Percentiles rank a stretch among this genome's conserved stretches.
Evolutionary conservation across 1,140 invertebrate species (phyloP).

Genomic region (Drosophila rufa): DNA sequence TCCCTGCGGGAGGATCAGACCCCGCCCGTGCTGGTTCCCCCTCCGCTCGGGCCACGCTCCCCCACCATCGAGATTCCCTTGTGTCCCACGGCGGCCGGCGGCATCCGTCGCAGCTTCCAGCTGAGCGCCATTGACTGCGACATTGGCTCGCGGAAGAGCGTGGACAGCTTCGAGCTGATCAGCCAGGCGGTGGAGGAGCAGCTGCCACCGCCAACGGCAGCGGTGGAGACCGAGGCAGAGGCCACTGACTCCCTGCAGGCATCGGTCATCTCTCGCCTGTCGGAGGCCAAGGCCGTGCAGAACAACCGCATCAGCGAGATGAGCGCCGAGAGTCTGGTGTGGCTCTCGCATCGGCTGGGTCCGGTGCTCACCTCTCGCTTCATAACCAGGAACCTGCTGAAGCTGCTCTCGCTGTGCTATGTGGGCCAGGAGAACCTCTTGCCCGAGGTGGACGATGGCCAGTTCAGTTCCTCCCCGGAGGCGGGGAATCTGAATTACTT

Average conservation of each 20-base stretch:
- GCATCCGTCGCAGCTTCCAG: slow-evolving; percentile 85
- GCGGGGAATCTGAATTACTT: slow-evolving; percentile 86
- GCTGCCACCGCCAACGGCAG: slow-evolving; percentile 1
- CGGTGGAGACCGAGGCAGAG: slow-evolving; percentile 34
- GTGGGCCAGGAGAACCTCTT: slow-evolving; percentile 93
- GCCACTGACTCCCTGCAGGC: slow-evolving; percentile 74
- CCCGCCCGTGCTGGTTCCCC: slow-evolving; percentile 50
- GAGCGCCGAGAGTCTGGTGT: slow-evolving; percentile 95
- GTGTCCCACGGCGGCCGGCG: slow-evolving; percentile 37
- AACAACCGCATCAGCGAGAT: slow-evolving; percentile 92
- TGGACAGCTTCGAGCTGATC: slow-evolving; percentile 83
- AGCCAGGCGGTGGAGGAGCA: slow-evolving; percentile 61
- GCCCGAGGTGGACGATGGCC: slow-evolving; percentile 69
- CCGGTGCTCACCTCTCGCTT: slow-evolving; percentile 96
- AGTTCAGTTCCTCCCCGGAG: slow-evolving; percentile 31
- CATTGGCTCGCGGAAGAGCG: slow-evolving; percentile 87
- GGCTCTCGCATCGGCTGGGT: slow-evolving; percentile 96
- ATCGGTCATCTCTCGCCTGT: slow-evolving; percentile 75
- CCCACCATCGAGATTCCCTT: slow-evolving; percentile 88
- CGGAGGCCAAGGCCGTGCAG: slow-evolving; percentile 82
- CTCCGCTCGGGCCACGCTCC: slow-evolving; percentile 84
- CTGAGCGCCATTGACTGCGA: slow-evolving; percentile 88
- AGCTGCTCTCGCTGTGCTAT: slow-evolving; percentile 97
- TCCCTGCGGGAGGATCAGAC: slow-evolving; percentile 66
- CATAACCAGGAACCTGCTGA: slow-evolving; percentile 95